A percentile compares a stretch with the other conserved stretches of the same genome.
Evolutionary conservation across 37 sponge, comb jelly and placozoan genomes (phyloP).

Genomic region (Lycopodina hypogea): DNA sequence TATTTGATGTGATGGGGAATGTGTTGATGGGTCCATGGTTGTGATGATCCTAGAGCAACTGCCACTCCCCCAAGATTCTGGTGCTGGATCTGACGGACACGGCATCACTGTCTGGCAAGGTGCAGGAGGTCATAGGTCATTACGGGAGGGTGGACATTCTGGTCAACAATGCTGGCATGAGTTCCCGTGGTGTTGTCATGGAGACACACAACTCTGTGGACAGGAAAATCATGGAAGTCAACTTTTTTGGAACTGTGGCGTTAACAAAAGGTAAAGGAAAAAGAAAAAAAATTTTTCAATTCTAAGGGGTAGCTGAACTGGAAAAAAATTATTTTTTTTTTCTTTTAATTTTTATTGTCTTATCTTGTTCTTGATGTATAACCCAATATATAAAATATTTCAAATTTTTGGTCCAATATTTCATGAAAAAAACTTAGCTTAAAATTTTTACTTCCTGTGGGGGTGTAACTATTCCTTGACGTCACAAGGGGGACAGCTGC

Average conservation of each 20-base stretch:
- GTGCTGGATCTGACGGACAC: conserved; percentile 51
- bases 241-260: conserved; percentile 77
- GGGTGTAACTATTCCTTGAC: too few relatives aligned
- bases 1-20: too few relatives aligned
- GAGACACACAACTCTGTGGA: conserved; percentile 64
- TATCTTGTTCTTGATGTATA: too few relatives aligned
- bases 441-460: too few relatives aligned
- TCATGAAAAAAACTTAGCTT: too few relatives aligned
- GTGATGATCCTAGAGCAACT: background rate
- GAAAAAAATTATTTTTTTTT: background rate
- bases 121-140: conserved; percentile 20
- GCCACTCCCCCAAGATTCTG: conserved; percentile 48
- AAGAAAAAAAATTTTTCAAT: background rate
- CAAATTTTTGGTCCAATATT: too few relatives aligned
- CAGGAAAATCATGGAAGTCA: conserved; percentile 73
- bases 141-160: conserved; percentile 71
- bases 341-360: too few relatives aligned
- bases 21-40: too few relatives aligned
- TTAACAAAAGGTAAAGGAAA: conserved; percentile 66
- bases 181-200: conserved; percentile 56
- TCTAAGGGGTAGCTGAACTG: background rate
- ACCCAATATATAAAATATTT: too few relatives aligned
- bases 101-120: conserved; percentile 43
- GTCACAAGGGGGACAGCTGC: too few relatives aligned
- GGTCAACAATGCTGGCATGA: conserved; percentile 82